These are phyloP conservation scores for Biston betularia DNA, from an alignment of 2,888 invertebrate genomes.

Conservation along the genomic window DNA sequence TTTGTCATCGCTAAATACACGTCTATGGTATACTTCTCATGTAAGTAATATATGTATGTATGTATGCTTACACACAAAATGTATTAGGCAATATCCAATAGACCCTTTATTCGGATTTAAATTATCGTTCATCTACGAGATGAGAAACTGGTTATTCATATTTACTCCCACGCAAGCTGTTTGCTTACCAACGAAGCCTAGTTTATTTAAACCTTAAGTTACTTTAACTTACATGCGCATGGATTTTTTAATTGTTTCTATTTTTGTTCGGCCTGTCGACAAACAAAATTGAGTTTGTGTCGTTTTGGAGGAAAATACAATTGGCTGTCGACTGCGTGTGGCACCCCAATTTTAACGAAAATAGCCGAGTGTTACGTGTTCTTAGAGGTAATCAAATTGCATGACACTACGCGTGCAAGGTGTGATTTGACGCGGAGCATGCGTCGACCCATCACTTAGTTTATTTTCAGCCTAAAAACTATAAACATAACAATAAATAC, in stretches of 20 bases:
- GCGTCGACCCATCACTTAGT: conserved; percentile 65
- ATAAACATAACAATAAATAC: conserved; percentile 70
- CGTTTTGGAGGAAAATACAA: conserved; percentile 49
- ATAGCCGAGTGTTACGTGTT: conserved; percentile 61
- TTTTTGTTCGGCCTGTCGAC: conserved; percentile 35
- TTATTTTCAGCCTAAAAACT: conserved; percentile 73
- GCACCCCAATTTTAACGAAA: conserved; percentile 62
- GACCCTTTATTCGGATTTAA: conserved; percentile 17
- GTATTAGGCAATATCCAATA: conserved; percentile 21
- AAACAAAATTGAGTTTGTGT: conserved; percentile 42
- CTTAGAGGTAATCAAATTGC: conserved; percentile 73
- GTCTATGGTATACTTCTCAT: background rate
- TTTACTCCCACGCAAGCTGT: conserved; percentile 38
- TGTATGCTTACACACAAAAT: background rate
- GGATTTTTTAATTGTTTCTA: conserved; percentile 32
- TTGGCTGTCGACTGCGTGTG: conserved; percentile 47
- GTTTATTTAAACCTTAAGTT: conserved; percentile 16
- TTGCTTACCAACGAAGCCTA: conserved; percentile 27
- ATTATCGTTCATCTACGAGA: conserved; percentile 33
- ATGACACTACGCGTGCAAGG: conserved; percentile 80
- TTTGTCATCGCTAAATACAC: too few relatives aligned
- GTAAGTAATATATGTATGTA: background rate
- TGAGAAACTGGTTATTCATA: conserved; percentile 41
- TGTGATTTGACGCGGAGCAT: conserved; percentile 76
- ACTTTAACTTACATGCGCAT: conserved; percentile 12